Conservation (phyloP, 2,113 vertebrate genomes). For the Alethe diademata region DNA sequence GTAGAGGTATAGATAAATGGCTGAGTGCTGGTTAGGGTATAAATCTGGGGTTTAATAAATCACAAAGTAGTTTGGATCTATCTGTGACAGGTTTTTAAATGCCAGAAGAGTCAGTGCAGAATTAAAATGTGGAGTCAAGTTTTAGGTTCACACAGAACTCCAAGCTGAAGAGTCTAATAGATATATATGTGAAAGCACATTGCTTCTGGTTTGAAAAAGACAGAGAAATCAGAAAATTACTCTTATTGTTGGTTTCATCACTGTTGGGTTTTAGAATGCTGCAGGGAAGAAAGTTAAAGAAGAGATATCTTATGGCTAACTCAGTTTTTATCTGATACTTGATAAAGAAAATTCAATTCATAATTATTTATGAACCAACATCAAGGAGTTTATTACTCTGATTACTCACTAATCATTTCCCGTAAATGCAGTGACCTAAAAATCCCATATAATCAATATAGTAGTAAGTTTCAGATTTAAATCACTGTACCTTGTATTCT, state of each 20-base stretch:
- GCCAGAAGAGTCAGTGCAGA: neutral
- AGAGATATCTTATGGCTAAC: neutral
- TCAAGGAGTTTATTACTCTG: conserved; percentile 75
- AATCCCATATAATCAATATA: conserved; percentile 83
- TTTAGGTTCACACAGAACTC: neutral
- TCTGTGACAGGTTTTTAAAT: neutral
- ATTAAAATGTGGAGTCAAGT: neutral
- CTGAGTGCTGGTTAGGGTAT: neutral
- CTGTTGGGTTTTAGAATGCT: neutral
- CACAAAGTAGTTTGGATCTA: neutral
- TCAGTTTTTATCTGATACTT: conserved; percentile 1
- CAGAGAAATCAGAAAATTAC: neutral
- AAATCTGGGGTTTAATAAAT: neutral
- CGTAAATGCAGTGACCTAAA: conserved; percentile 72
- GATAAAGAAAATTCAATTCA: conserved; percentile 58
- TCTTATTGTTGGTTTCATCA: neutral
- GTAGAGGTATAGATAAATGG: neutral
- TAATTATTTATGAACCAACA: conserved; percentile 76
- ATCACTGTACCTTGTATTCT: conserved; percentile 85
- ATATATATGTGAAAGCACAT: neutral
- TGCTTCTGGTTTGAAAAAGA: neutral
- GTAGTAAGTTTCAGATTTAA: conserved; percentile 83
- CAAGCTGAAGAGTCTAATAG: neutral
- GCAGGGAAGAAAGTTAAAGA: neutral
- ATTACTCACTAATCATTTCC: conserved; percentile 85